A percentile compares a stretch with the other conserved stretches of the same genome.
Evolutionary conservation across 2,113 vertebrate genomes (phyloP).

Genomic region (Balaenoptera acutorostrata): DNA sequence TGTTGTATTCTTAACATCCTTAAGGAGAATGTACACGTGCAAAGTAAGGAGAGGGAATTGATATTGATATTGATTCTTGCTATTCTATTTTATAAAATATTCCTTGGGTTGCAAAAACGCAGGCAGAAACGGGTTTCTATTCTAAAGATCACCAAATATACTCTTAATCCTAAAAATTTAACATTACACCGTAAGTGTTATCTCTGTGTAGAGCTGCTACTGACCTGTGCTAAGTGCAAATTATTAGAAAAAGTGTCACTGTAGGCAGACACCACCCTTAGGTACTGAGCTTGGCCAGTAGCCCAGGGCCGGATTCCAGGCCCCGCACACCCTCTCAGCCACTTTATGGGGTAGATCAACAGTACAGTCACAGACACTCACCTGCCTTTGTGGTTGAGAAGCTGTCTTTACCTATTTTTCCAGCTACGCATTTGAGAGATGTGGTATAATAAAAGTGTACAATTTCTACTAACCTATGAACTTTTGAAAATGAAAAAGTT

Average conservation of each 20-base stretch:
- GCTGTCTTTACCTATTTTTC: not conserved
- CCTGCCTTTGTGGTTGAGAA: not conserved
- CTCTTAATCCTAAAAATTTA: not conserved
- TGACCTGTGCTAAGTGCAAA: not conserved
- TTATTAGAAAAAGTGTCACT: not conserved
- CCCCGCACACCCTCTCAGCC: no score
- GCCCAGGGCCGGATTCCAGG: not conserved
- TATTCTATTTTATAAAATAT: not conserved
- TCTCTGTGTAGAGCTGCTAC: not conserved
- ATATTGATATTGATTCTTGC: slow-evolving; percentile 51
- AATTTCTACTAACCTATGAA: not conserved
- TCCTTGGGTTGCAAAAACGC: not conserved
- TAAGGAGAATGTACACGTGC: not conserved
- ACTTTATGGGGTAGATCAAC: not conserved
- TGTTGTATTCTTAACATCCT: slow-evolving; percentile 20
- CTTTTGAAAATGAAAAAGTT: not conserved
- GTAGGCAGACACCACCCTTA: not conserved
- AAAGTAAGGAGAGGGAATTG: slow-evolving; percentile 20
- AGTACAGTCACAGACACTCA: not conserved
- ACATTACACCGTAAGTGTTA: not conserved
- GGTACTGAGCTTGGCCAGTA: not conserved
- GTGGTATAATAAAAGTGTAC: not conserved
- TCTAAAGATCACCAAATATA: not conserved
- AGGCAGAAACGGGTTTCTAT: not conserved
- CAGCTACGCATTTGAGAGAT: not conserved